A percentile compares a stretch with the other conserved stretches of the same genome.
phyloP scores from a whole-genome alignment of 2,797 vertebrate species.

The Myoxocephalus aenaeus region DNA sequence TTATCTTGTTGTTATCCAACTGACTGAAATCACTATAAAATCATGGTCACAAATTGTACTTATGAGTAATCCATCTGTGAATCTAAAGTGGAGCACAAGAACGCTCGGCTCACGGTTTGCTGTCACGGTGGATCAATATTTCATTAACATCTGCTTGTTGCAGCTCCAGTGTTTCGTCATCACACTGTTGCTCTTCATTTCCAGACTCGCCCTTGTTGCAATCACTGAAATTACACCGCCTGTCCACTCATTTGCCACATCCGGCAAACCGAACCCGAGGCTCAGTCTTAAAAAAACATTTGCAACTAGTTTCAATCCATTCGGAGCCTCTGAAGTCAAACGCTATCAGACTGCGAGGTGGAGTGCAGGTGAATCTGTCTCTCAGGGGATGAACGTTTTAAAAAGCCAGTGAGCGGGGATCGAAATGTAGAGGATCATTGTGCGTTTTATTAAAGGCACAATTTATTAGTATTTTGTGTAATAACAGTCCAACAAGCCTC shows the following conservation, averaged over 20 bases:
- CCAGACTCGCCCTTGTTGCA: constrained; percentile 6
- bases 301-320: background rate
- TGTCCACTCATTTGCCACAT: background rate
- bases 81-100: constrained; percentile 13
- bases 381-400: constrained; percentile 6
- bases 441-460: constrained; percentile 3
- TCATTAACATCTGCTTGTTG: constrained; percentile 58
- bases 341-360: background rate
- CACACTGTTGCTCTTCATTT: constrained; percentile 1
- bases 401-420: background rate
- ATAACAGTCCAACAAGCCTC: background rate
- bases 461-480: background rate
- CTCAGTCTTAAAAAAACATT: background rate
- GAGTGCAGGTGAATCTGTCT: background rate
- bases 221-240: constrained; percentile 14
- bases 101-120: background rate
- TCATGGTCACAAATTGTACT: background rate
- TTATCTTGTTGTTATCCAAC: background rate
- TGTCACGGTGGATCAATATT: constrained; percentile 69
- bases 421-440: background rate
- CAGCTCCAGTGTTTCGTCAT: constrained; percentile 24
- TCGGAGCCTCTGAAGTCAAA: background rate
- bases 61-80: background rate
- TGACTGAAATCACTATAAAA: background rate
- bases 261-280: background rate